Base-by-base conservation (phyloP, 2,888 invertebrate species). In the Oxystoma pomonae region DNA sequence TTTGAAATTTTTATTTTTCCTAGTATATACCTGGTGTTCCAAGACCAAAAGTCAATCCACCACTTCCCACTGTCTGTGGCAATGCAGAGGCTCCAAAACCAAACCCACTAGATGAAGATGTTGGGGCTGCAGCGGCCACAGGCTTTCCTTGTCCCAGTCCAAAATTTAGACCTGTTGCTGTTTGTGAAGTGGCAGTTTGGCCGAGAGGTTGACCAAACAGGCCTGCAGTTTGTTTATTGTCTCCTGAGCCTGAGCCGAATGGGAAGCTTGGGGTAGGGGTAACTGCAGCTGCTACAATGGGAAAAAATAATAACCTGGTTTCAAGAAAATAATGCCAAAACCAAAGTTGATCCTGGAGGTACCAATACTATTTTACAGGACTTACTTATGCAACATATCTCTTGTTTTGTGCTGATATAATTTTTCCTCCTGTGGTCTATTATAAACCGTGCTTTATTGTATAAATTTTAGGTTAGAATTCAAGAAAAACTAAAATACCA, bases 201-300 rank as follows among this genome's bases (percentile, higher is more conserved):
- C 53, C 53, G 16, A 59, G 18, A 51, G 21, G 20, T 18, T 35
- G 35, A 12, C 35, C 35, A 63, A 65, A 65, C 18, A 62, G 22
- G 20, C 55, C 35, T 20, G 35, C 2, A 18, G 55, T 16, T 1
- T 52, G 20, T 61, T 70, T 69, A 60, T 61, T 70, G 22, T 71
- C 74, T 55, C 71, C 70, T n/a, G 71, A 68, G 18, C 70, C 72
- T 19, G 69, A 57, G 55, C 61, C 68, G 52, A 68, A 66, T 56
- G 65, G 63, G 60, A 70, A 69, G 49, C 69, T 69, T 50, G 62
- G 19, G 9, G 59, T 51, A 17, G 65, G 12, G 58, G 69, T 62
- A 17, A 69, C 58, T 58, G 67, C 16, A 61, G 67, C 60, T 59
- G 65, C 63, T 63, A 35, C n/a, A n/a, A n/a, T n/a, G n/a, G n/a